Percentiles rank a stretch among this genome's conserved stretches.
Conservation (phyloP, 2,888 invertebrate species). For the Nemotelus nigrinus region DNA sequence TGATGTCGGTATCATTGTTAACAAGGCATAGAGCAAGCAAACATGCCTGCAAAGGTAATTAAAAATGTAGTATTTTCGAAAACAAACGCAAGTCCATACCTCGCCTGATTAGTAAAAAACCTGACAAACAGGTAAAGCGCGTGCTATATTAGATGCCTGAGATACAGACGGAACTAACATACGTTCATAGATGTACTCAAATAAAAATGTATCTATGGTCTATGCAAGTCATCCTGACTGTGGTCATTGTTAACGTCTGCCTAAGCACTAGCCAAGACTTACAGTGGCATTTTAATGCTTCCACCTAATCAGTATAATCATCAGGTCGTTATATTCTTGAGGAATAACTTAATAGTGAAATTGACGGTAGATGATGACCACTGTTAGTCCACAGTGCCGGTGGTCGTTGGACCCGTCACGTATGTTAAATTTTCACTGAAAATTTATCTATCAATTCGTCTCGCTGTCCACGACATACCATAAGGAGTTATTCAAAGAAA, state of each 20-base stretch:
- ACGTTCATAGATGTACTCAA: background rate
- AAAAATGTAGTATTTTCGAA: conserved; percentile 30
- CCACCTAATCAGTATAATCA: conserved; percentile 44
- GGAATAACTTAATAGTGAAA: conserved; percentile 35
- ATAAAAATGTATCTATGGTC: background rate
- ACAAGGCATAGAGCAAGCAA: conserved; percentile 6
- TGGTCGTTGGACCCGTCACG: conserved; percentile 19
- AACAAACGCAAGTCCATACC: conserved; percentile 30
- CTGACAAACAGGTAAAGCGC: conserved; percentile 39
- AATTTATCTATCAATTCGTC: background rate
- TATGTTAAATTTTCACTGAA: conserved; percentile 19
- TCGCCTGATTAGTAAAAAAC: conserved; percentile 32
- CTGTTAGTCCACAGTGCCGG: background rate
- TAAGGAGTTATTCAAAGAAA: background rate
- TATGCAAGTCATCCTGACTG: background rate
- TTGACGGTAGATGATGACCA: conserved; percentile 11
- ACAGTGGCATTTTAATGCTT: conserved; percentile 44
- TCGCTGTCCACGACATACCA: background rate
- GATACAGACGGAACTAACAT: background rate
- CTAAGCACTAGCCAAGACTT: background rate
- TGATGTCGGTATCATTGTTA: background rate
- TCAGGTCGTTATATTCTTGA: conserved; percentile 35
- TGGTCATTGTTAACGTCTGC: conserved; percentile 15
- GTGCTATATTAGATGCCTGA: conserved; percentile 31
- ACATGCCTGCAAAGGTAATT: conserved; percentile 34